These are phyloP conservation scores for Eledone cirrhosa DNA, from an alignment of 2,888 invertebrate genomes.

Conservation along the genomic window DNA sequence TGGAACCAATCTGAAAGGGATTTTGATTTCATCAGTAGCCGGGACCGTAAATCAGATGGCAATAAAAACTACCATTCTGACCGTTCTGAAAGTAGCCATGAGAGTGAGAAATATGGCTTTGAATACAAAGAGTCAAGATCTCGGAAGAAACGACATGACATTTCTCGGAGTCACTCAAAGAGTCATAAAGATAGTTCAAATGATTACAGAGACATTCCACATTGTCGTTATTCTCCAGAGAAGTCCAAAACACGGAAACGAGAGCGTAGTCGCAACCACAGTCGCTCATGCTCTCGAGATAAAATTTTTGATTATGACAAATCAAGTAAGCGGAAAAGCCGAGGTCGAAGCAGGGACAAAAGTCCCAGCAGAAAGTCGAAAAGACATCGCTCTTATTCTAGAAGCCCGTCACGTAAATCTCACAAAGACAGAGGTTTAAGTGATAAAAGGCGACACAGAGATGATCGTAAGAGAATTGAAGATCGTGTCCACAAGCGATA, in stretches of 20 bases:
- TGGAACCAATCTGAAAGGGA: constrained; percentile 23
- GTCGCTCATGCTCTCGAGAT: constrained; percentile 33
- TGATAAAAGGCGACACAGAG: neutral
- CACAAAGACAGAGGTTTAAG: constrained; percentile 4
- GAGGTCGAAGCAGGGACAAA: constrained; percentile 29
- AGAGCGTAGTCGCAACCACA: constrained; percentile 30
- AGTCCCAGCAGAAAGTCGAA: constrained; percentile 27
- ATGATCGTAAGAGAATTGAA: constrained; percentile 14
- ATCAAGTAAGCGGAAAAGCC: constrained; percentile 15
- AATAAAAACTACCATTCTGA: constrained; percentile 23
- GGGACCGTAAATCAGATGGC: constrained; percentile 37
- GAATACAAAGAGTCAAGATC: constrained; percentile 21
- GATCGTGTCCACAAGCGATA: constrained; percentile 20
- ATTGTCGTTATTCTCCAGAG: constrained; percentile 29
- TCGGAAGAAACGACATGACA: constrained; percentile 18
- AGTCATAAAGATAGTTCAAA: constrained; percentile 22
- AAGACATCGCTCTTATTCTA: constrained; percentile 9
- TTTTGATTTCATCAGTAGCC: constrained; percentile 27
- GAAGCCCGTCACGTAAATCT: constrained; percentile 23
- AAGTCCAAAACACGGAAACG: constrained; percentile 29
- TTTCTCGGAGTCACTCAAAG: constrained; percentile 62
- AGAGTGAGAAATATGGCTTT: constrained; percentile 20
- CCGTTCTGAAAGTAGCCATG: constrained; percentile 19
- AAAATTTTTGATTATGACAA: constrained; percentile 35
- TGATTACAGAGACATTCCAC: constrained; percentile 29